A percentile compares a stretch with the other conserved stretches of the same genome.
Evolutionary conservation across 2,888 invertebrate species (phyloP).

Genomic region (Dynastes grantii): DNA sequence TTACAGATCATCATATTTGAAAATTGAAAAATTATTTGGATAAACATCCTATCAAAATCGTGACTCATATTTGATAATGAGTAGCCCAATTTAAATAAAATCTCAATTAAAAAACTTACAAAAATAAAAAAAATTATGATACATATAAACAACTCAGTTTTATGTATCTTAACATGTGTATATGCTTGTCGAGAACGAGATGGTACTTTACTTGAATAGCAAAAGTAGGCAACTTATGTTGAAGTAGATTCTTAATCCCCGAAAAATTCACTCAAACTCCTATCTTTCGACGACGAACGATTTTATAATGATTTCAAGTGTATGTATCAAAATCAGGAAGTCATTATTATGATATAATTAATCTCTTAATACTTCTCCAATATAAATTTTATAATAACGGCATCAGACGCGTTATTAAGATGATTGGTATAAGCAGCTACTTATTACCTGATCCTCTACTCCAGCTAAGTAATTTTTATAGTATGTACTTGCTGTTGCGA

Average conservation of each 20-base stretch:
- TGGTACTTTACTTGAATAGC: neutral
- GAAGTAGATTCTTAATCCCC: slow-evolving; percentile 20
- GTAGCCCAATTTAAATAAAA: too few relatives aligned
- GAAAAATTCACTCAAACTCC: slow-evolving; percentile 2
- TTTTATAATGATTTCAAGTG: slow-evolving; percentile 23
- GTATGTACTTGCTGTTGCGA: neutral
- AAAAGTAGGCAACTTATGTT: neutral
- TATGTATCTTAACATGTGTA: slow-evolving; percentile 7
- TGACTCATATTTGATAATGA: too few relatives aligned
- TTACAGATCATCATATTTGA: too few relatives aligned
- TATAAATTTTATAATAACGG: slow-evolving; percentile 25
- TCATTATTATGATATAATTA: slow-evolving; percentile 34
- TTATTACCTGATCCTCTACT: slow-evolving; percentile 30
- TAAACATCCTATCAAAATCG: too few relatives aligned
- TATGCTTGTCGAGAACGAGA: neutral
- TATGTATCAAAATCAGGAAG: slow-evolving; percentile 40
- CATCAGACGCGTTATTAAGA: neutral
- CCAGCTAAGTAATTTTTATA: slow-evolving; percentile 14
- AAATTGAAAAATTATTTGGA: too few relatives aligned
- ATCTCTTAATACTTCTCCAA: slow-evolving; percentile 40
- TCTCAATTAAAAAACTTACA: too few relatives aligned
- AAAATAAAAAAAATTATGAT: neutral
- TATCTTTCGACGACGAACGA: slow-evolving; percentile 10
- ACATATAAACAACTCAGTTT: neutral
- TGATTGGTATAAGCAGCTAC: slow-evolving; percentile 16